Evolutionary conservation across 2,113 vertebrate genomes (phyloP).

Genomic region (Sturnus vulgaris): DNA sequence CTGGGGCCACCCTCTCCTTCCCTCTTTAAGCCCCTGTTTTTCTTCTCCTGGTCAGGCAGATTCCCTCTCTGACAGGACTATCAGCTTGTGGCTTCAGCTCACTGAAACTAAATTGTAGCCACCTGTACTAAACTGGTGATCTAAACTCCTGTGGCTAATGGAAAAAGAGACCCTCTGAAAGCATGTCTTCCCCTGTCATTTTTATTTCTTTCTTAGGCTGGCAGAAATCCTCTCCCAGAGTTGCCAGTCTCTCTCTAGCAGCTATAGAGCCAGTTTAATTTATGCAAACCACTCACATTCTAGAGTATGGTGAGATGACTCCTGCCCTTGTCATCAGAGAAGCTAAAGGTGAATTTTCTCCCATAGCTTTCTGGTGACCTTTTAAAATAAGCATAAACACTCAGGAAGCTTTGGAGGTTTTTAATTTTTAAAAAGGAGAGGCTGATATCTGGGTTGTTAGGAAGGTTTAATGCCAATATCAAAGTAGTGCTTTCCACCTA

Average conservation of each 20-base stretch:
- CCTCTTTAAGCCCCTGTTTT: background rate
- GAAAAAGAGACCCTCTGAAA: background rate
- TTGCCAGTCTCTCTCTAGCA: background rate
- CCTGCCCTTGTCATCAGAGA: background rate
- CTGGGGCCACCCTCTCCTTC: background rate
- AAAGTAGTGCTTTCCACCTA: background rate
- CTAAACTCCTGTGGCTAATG: background rate
- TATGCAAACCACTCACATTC: background rate
- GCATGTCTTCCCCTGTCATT: background rate
- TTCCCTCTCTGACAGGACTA: background rate
- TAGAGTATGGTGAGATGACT: background rate
- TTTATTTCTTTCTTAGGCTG: background rate
- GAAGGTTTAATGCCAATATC: background rate
- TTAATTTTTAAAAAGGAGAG: background rate
- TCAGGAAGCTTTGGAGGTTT: background rate
- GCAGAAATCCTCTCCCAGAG: background rate
- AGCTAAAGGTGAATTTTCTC: background rate
- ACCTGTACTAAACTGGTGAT: background rate
- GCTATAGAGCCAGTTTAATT: background rate
- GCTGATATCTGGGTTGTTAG: background rate
- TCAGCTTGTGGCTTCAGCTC: background rate
- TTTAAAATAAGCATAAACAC: background rate
- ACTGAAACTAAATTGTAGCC: background rate
- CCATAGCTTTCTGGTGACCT: background rate
- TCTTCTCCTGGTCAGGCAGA: background rate